Conservation (phyloP, 1,140 invertebrate species). For the Drosophila athabasca region DNA sequence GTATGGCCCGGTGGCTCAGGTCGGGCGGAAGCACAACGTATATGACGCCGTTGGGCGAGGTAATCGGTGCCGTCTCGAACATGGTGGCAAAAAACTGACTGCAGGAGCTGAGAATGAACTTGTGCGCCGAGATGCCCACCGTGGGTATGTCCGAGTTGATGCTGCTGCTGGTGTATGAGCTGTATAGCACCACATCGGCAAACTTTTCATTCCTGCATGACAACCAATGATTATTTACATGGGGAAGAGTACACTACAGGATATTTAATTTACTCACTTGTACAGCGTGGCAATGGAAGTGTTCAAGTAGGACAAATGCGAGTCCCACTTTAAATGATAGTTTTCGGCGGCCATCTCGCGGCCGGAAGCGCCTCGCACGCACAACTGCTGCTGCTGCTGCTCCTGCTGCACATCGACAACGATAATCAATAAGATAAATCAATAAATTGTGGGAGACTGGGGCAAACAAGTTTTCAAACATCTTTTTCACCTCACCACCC, state of each 20-base stretch:
- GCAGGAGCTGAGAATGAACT: constrained; percentile 93
- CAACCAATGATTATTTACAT: neutral
- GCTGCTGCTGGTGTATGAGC: constrained; percentile 82
- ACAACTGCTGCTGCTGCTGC: neutral
- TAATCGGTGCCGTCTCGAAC: constrained; percentile 81
- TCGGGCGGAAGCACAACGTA: constrained; percentile 92
- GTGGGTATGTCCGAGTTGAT: constrained; percentile 74
- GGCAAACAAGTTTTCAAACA: constrained; percentile 10
- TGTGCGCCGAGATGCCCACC: constrained; percentile 92
- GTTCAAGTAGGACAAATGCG: constrained; percentile 91
- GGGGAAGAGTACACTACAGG: too few relatives aligned
- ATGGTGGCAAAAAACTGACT: constrained; percentile 84
- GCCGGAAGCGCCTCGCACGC: constrained; percentile 40
- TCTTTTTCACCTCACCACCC: constrained; percentile 11
- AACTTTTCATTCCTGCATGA: constrained; percentile 87
- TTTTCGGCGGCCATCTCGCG: constrained; percentile 86
- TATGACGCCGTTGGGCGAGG: constrained; percentile 85
- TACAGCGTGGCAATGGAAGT: constrained; percentile 91
- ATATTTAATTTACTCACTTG: constrained; percentile 83
- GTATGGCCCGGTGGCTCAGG: constrained; percentile 90
- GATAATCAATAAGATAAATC: constrained; percentile 62
- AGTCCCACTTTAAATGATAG: constrained; percentile 94
- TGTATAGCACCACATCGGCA: constrained; percentile 92
- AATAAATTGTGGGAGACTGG: constrained; percentile 42
- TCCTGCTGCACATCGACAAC: constrained; percentile 7